Base-by-base conservation (phyloP, 2,113 vertebrate genomes). In the Cisticola juncidis region DNA sequence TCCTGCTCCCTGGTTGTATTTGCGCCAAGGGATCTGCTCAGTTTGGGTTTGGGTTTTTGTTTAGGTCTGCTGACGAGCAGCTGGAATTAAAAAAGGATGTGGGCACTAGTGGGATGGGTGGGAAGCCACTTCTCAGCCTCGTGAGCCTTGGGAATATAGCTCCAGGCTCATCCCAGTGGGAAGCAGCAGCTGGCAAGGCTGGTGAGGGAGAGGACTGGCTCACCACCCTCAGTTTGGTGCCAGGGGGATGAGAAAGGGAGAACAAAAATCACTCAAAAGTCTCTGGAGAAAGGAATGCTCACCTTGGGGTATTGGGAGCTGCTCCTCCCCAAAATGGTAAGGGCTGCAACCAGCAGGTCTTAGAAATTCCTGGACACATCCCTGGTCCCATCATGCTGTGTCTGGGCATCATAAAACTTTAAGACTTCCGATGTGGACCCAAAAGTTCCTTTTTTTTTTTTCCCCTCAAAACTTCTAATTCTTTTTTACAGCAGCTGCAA, bases 371-470 rank as follows among this genome's bases (percentile, higher is more conserved):
- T 26, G 53, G 29, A 19, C 8, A 23, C 25, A 7, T 82, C 44
- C n/a, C 28, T 33, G 17, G 3, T 51, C 17, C 28, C 2, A 1
- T 72, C 16, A 3, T 2, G 8, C 31, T 44, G 64, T 29, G 12
- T 56, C 20, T 33, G 6, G 18, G n/a, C 10, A 6, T 33, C 1
- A 0, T 70, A 51, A 77, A 50, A 58, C 23, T 22, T 15, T 11
- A 33, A 29, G 24, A 26, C 16, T 61, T 70, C 6, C 4, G 2
- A 35, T 2, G 1, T 0, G 0, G 36, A 33, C 14, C 21, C 38
- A 50, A 40, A 64, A 77, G 14, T 29, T 58, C 3, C n/a, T 12
- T 3, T 2, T 48, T n/a, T 57, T 58, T 38, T 36, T 22, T 4
- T 38, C 38, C 38, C n/a, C 38, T 51, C 17, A 5, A 7, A 76